Conservation (phyloP, 92 coral and sea anemone species). For the Bergia puertoricense region DNA sequence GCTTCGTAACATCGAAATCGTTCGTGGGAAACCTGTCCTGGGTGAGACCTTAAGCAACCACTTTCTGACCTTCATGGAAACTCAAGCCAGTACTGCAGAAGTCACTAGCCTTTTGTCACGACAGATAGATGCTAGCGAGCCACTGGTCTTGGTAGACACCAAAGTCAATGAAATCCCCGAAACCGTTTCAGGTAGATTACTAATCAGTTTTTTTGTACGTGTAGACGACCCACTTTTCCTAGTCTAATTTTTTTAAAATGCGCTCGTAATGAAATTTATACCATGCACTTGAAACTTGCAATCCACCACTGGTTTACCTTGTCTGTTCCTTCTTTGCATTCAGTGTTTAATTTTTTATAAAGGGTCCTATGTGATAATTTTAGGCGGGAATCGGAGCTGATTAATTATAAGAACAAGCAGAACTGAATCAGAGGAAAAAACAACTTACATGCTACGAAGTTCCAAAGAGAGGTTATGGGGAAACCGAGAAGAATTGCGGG, state of each 20-base stretch:
- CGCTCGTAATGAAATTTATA: neutral
- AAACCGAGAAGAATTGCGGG: too few species aligned
- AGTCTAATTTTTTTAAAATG: neutral
- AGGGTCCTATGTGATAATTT: neutral
- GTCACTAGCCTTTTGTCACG: neutral
- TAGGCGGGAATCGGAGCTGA: neutral
- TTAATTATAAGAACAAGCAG: neutral
- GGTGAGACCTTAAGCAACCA: neutral
- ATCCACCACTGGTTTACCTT: neutral
- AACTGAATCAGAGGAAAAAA: neutral
- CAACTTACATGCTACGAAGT: neutral
- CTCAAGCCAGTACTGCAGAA: neutral
- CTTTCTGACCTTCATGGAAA: neutral
- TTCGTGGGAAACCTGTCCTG: neutral
- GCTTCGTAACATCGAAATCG: neutral
- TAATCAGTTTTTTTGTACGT: neutral
- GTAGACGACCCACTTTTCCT: neutral
- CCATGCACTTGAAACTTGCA: neutral
- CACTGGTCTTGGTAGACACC: slow-evolving; percentile 20
- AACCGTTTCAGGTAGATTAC: neutral
- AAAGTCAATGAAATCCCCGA: slow-evolving; percentile 12
- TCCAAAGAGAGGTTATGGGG: too few species aligned
- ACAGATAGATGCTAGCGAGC: slow-evolving; percentile 15
- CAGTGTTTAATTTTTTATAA: neutral
- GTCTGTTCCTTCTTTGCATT: neutral